These are phyloP conservation scores for Rattus rattus DNA, from an alignment of 2,113 vertebrate species.

Conservation along the genomic window DNA sequence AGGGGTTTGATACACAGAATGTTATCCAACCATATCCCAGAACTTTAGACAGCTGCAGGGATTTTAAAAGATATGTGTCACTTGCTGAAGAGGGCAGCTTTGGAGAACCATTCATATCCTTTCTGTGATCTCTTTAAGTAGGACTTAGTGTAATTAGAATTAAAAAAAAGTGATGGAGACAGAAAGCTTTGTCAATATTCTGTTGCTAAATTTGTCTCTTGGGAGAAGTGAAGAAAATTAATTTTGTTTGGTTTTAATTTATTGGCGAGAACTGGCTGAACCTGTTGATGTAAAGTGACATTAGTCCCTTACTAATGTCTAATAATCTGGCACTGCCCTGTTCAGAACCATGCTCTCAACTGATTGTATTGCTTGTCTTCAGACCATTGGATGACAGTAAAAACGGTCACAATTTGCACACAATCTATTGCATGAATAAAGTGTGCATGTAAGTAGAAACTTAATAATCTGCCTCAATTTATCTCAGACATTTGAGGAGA, in stretches of 20 bases:
- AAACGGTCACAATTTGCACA: neutral
- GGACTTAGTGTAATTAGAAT: conserved; percentile 13
- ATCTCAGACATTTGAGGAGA: neutral
- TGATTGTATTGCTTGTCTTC: neutral
- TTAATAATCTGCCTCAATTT: neutral
- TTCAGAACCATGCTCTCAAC: neutral
- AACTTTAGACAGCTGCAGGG: neutral
- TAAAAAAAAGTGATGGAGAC: neutral
- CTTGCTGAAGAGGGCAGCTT: neutral
- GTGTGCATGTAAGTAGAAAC: neutral
- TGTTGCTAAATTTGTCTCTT: conserved; percentile 35
- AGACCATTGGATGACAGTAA: neutral
- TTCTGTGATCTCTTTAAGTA: neutral
- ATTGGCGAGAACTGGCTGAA: neutral
- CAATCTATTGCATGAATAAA: neutral
- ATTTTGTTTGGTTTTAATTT: conserved; percentile 42
- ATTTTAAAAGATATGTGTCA: neutral
- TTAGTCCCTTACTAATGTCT: neutral
- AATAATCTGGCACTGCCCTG: no score
- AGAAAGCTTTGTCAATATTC: conserved; percentile 19
- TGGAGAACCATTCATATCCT: neutral
- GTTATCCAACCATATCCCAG: neutral
- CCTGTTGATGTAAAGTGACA: neutral
- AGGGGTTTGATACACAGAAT: neutral
- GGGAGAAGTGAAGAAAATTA: neutral